Evolutionary conservation across 37 sponge, comb jelly and placozoan species (phyloP).

Genomic region (Halichondria panicea): DNA sequence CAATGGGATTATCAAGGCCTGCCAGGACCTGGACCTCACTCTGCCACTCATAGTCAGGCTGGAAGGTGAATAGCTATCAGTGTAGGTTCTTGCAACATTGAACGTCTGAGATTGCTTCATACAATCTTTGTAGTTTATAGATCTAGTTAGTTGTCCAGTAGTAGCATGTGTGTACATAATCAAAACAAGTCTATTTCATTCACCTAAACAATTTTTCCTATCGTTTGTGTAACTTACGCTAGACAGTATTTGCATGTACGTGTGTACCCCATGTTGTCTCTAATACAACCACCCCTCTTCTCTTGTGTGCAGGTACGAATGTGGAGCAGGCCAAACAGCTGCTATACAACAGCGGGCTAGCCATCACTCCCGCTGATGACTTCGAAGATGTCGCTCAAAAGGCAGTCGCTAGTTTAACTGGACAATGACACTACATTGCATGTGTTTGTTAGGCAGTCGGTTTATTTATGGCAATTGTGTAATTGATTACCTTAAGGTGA

Average conservation of each 20-base stretch:
- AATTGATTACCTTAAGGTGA: no score
- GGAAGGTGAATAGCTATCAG: conserved; percentile 61
- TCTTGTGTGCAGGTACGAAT: conserved; percentile 69
- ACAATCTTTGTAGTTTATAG: neutral
- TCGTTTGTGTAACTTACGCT: neutral
- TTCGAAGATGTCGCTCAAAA: conserved; percentile 85
- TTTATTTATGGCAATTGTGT: no score
- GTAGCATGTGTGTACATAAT: no score
- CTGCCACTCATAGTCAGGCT: conserved; percentile 93
- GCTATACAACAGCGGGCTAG: conserved; percentile 77
- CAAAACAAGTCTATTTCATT: neutral
- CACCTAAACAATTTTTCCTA: neutral
- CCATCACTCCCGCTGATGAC: conserved; percentile 77
- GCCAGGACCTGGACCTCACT: conserved; percentile 71
- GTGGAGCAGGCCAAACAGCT: conserved; percentile 83
- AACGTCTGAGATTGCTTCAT: no score
- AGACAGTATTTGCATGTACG: neutral
- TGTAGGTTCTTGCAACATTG: neutral
- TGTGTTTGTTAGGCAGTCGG: no score
- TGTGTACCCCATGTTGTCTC: neutral
- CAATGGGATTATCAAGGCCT: conserved; percentile 87
- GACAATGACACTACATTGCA: no score
- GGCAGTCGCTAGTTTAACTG: conserved; percentile 58
- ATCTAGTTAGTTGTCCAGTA: neutral
- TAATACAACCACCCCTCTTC: neutral